Evolutionary conservation across 2,113 vertebrate species (phyloP), one percentile per base, ranked within the genome.

Genomic region (Cyprinodon variegatus): DNA sequence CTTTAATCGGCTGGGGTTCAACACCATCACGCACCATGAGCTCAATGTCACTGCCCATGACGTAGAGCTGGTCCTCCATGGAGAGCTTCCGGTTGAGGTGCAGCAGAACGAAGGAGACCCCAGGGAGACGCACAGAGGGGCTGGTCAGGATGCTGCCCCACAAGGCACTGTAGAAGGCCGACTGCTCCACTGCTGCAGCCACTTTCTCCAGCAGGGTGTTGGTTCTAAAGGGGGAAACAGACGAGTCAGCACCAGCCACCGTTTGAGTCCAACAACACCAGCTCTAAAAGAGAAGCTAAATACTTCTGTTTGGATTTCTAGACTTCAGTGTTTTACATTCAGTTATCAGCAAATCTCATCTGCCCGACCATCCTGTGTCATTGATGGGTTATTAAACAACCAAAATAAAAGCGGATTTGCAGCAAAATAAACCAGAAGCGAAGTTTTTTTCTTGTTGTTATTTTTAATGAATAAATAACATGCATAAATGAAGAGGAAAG

Each of bases 81-180:
- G 97, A 98, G 65, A 99, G 97, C 85, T 98, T 99, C 74, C 97
- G 96, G 85, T 99, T 99, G 79, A 99, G 91, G 86, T 99, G 98
- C 84, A 97, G 95, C 29, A 99, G 96, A 71, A 99, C 98, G 0
- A 97, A 99, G 10, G 97, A 95, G 86, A 99, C 96, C 40, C 97
- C 98, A 4, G 98, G 97, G 77, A 99, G 87, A 61, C 98, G 96
- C 75, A 99, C 97, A 0, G 98, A 95, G 6, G 98, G 97, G 90
- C 98, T 99, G 73, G 98, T 99, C 67, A 99, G 95, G 64, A 99
- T 97, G 90, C 98, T 99, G 29, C 98, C 98, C 98, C 98, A 99
- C 29, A 99, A 96, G 66, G 98, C 97, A 77, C 98, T 97, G 89
- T 99, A 99, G 93, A 97, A 99, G 0, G 97, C 98, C 0, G 96